Conservation (phyloP, 2,113 vertebrate genomes). For the Apeltes quadracus region DNA sequence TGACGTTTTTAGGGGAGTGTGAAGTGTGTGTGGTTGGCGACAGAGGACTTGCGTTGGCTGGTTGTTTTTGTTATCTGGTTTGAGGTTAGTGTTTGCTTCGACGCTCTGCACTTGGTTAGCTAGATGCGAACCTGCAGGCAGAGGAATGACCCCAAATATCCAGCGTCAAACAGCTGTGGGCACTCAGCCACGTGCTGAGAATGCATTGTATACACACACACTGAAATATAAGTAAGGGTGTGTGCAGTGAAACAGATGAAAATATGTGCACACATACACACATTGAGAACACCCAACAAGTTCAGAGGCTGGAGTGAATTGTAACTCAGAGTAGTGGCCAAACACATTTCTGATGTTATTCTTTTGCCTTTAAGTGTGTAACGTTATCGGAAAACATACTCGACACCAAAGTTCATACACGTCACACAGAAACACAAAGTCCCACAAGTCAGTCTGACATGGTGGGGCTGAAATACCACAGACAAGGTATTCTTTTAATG, state of each 20-base stretch:
- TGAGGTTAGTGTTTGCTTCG: constrained; percentile 53
- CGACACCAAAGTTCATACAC: constrained; percentile 29
- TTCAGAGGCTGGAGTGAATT: constrained; percentile 59
- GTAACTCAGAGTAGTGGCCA: constrained; percentile 38
- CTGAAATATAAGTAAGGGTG: constrained; percentile 31
- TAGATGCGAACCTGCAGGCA: constrained; percentile 52
- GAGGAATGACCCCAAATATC: constrained; percentile 31
- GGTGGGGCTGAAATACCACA: constrained; percentile 58
- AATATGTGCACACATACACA: constrained; percentile 37
- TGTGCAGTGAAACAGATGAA: constrained; percentile 43
- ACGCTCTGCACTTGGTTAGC: constrained; percentile 38
- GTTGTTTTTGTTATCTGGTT: constrained; percentile 62
- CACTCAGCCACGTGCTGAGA: constrained; percentile 41
- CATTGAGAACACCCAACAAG: constrained; percentile 69
- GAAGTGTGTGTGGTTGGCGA: constrained; percentile 57
- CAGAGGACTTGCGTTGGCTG: constrained; percentile 39
- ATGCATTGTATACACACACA: constrained; percentile 26
- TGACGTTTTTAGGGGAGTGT: constrained; percentile 48
- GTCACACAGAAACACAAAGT: constrained; percentile 45
- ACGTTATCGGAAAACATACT: constrained; percentile 62
- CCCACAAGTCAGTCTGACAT: constrained; percentile 35
- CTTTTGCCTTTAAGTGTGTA: constrained; percentile 33
- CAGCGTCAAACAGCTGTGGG: constrained; percentile 48
- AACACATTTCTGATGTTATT: constrained; percentile 44
- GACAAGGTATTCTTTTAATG: constrained; percentile 66